Evolutionary conservation across 2,888 invertebrate genomes (phyloP), one percentile per base, ranked within the genome.

Genomic region (Cryptosula pallasiana): DNA sequence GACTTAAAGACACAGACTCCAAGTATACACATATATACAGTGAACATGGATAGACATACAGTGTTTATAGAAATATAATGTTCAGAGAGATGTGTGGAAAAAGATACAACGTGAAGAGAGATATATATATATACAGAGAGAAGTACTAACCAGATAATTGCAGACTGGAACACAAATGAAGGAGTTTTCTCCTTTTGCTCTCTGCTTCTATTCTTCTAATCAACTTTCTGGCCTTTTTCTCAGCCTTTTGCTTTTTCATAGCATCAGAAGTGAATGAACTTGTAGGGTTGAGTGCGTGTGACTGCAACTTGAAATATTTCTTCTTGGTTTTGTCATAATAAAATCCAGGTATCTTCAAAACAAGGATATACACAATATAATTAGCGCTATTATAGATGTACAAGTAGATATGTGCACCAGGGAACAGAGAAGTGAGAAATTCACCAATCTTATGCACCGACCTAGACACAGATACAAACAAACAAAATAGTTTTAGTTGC

Each of bases 191-290:
- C 20, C 45, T 45, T 45, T 45, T 45, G 9, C 20, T 5, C 45
- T 45, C 45, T 13, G 45, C 45, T 45, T 45, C 45, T 13, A 71
- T 29, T 57, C 54, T 57, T 36, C 32, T 71, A 20, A n/a, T 71
- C 58, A 35, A 32, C 34, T 63, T 71, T 35, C 55, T 55, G 57
- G 35, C 55, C 32, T 71, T 57, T 25, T 73, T 71, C 58, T 57
- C 36, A 32, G 57, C 69, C 57, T 23, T 72, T 35, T 58, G 55
- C 45, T 69, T n/a, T 36, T 71, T 27, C 36, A 63, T 70, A 27
- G 27, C 20, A 69, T 9, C 9, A 16, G 34, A 32, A 9, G n/a
- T n/a, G 5, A n/a, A 23, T 9, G 34, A 36, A 13, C 5, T 35
- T 72, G 35, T n/a, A 23, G 1, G 69, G 69, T 71, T 69, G 55